Percentiles rank a stretch among this genome's conserved stretches.
These are phyloP conservation scores for Amiota mariae DNA, from an alignment of 2,888 invertebrate species.

Conservation along the genomic window DNA sequence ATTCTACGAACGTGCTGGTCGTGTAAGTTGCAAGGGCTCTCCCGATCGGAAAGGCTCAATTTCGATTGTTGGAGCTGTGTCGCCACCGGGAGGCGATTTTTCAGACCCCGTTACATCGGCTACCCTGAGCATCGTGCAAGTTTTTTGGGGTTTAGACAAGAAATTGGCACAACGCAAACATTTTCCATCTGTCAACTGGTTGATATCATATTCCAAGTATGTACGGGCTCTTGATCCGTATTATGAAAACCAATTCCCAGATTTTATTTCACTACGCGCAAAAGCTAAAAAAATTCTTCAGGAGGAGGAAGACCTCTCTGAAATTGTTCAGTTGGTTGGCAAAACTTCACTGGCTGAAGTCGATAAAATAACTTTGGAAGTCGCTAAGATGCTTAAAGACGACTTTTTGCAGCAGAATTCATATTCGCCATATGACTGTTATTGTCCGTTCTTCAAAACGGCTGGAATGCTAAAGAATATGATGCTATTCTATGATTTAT, in stretches of 20 bases:
- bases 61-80: constrained; percentile 98
- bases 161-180: constrained; percentile 98
- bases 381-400: constrained; percentile 96
- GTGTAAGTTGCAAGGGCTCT: constrained; percentile 95
- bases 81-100: constrained; percentile 99
- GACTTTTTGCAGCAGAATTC: constrained; percentile 99
- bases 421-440: constrained; percentile 93
- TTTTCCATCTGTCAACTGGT: constrained; percentile 99
- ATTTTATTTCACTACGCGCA: constrained; percentile 95
- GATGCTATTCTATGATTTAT: constrained; percentile 96
- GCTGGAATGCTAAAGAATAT: constrained; percentile 98
- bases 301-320: constrained; percentile 98
- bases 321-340: constrained; percentile 99
- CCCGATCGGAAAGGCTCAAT: constrained; percentile 98
- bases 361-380: constrained; percentile 98
- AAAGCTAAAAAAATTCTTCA: constrained; percentile 94
- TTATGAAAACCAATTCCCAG: constrained; percentile 96
- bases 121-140: constrained; percentile 97
- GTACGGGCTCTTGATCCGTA: constrained; percentile 97
- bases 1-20: constrained; percentile 98
- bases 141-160: constrained; percentile 99
- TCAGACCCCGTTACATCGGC: constrained; percentile 99
- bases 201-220: constrained; percentile 98
- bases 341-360: constrained; percentile 98
- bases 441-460: constrained; percentile 99